phyloP scores from a whole-genome alignment of 2,888 invertebrate genomes.

The Orthonychiurus folsomi region DNA sequence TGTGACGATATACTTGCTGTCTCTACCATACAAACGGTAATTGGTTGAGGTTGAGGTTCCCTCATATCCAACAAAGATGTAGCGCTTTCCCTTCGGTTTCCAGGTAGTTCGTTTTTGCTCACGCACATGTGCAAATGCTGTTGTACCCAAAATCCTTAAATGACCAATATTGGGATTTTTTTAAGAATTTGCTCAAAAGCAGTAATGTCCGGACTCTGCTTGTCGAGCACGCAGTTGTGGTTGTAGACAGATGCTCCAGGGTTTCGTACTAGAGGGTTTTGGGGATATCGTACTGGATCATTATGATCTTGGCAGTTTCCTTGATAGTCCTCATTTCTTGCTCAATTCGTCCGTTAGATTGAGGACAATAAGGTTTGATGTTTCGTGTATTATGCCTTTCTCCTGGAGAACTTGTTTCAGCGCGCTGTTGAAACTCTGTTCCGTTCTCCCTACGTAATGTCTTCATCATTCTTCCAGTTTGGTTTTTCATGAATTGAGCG shows the following conservation, averaged over 20 bases:
- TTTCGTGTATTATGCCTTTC: neutral
- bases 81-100: constrained; percentile 5
- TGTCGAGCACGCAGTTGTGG: constrained; percentile 41
- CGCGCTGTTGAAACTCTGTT: neutral
- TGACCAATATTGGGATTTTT: constrained; percentile 41
- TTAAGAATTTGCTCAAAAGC: constrained; percentile 43
- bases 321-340: constrained; percentile 41
- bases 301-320: constrained; percentile 40
- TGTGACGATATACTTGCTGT: neutral
- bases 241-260: constrained; percentile 41
- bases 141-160: constrained; percentile 43
- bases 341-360: constrained; percentile 43
- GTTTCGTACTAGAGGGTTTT: too few species aligned
- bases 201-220: constrained; percentile 35
- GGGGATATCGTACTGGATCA: too few species aligned
- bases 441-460: neutral
- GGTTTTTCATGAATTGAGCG: neutral
- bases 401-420: neutral
- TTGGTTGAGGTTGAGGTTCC: neutral
- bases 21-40: neutral
- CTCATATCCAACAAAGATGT: neutral
- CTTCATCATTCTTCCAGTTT: constrained; percentile 13
- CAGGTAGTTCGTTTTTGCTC: constrained; percentile 5
- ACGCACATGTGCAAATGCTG: constrained; percentile 13
- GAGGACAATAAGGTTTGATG: constrained; percentile 39